Evolutionary conservation across 2,888 invertebrate genomes (phyloP).

Genomic region (Cecidostiba fungosa): DNA sequence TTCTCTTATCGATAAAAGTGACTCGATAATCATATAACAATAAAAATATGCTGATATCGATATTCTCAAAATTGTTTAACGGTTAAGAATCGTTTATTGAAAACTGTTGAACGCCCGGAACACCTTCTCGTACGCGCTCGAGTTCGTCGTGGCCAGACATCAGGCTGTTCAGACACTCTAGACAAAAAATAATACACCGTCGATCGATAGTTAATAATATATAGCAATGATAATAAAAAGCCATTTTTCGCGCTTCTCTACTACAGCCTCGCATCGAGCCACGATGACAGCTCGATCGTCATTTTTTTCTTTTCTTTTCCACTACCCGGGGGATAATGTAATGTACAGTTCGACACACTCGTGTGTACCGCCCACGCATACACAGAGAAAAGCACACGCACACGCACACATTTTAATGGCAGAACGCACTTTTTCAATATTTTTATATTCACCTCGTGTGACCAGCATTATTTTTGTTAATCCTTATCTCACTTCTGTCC

Average conservation of each 20-base stretch:
- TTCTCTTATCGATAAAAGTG: constrained; percentile 55
- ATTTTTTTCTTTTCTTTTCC: constrained; percentile 13
- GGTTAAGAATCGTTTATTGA: constrained; percentile 54
- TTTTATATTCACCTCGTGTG: not conserved
- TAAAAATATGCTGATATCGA: constrained; percentile 65
- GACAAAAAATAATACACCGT: not conserved
- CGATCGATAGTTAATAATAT: not conserved
- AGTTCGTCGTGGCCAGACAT: not conserved
- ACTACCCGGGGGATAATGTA: constrained; percentile 42
- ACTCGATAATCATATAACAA: constrained; percentile 65
- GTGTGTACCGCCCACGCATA: constrained; percentile 30
- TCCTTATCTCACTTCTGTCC: not conserved
- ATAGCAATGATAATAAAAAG: constrained; percentile 3
- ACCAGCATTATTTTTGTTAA: constrained; percentile 11
- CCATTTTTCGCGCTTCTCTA: not conserved
- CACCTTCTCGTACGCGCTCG: constrained; percentile 20
- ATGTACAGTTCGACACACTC: constrained; percentile 39
- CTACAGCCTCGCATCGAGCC: not conserved
- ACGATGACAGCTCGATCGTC: constrained; percentile 18
- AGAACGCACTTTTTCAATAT: constrained; percentile 32
- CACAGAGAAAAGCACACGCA: constrained; percentile 38
- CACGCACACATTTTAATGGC: constrained; percentile 46
- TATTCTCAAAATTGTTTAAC: constrained; percentile 59
- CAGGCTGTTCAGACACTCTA: not conserved
- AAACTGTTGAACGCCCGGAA: constrained; percentile 53